Percentiles rank a stretch among this genome's conserved stretches.
phyloP scores from a whole-genome alignment of 1,140 invertebrate genomes.

The Sitobion miscanthi region DNA sequence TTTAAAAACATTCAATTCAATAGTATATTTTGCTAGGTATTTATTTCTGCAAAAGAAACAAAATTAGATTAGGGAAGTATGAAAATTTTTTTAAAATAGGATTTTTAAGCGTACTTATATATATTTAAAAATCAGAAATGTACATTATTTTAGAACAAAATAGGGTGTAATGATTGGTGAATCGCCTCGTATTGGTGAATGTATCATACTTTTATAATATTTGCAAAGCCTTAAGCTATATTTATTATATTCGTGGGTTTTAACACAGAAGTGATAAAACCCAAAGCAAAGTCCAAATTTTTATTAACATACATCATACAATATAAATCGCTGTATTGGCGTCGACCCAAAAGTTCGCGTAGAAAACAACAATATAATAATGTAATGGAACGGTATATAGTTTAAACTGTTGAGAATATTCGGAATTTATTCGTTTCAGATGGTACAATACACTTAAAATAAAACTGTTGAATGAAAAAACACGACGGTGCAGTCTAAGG shows the following conservation, averaged over 20 bases:
- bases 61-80: background rate
- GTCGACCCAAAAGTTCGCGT: background rate
- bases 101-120: too few relatives aligned
- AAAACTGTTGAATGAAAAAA: background rate
- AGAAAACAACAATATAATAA: background rate
- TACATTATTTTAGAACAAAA: too few relatives aligned
- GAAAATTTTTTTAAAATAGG: background rate
- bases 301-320: background rate
- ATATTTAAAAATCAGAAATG: too few relatives aligned
- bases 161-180: too few relatives aligned
- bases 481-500: background rate
- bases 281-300: background rate
- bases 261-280: background rate
- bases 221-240: background rate
- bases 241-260: background rate
- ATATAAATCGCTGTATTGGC: background rate
- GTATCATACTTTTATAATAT: background rate
- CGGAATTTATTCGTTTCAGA: background rate
- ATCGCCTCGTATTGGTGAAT: too few relatives aligned
- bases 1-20: too few relatives aligned
- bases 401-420: background rate
- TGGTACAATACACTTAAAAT: background rate
- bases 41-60: background rate
- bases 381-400: background rate
- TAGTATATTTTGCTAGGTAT: too few relatives aligned